Conservation (phyloP, 2,888 invertebrate genomes). For the Masnerella sp. region DNA sequence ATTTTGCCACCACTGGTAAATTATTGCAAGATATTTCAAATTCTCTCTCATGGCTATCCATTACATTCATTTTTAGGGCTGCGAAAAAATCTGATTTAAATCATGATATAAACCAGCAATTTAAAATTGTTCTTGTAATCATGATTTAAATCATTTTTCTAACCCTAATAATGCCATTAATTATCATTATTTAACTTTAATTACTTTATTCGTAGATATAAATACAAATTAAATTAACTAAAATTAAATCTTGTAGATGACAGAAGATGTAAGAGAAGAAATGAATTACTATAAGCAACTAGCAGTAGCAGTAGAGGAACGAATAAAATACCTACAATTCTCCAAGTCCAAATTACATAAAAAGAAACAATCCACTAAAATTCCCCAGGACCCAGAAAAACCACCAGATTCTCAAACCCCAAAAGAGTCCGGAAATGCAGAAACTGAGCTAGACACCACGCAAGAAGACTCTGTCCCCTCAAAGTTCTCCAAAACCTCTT, state of each 20-base stretch:
- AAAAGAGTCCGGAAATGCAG: neutral
- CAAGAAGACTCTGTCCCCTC: conserved; percentile 9
- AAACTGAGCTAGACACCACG: conserved; percentile 25
- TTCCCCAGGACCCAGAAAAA: conserved; percentile 31
- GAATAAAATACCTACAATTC: conserved; percentile 74
- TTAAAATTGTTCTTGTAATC: too few relatives aligned
- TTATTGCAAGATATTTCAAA: too few relatives aligned
- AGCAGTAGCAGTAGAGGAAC: conserved; percentile 83
- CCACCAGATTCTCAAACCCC: neutral
- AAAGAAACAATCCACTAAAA: neutral
- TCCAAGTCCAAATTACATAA: conserved; percentile 4
- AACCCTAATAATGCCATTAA: too few relatives aligned
- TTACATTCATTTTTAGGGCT: too few relatives aligned
- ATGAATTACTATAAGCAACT: conserved; percentile 84
- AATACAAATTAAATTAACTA: too few relatives aligned
- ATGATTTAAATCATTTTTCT: too few relatives aligned
- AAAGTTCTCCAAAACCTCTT: conserved; percentile 49
- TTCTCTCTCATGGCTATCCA: too few relatives aligned
- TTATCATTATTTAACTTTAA: too few relatives aligned
- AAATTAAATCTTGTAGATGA: conserved; percentile 80
- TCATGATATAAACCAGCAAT: too few relatives aligned
- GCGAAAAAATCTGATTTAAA: too few relatives aligned
- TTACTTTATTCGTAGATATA: too few relatives aligned
- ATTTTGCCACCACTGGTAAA: conserved; percentile 88
- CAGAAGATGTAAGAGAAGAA: conserved; percentile 81